These are phyloP conservation scores for Drosophila jambulina DNA, from an alignment of 1,140 invertebrate species.

Conservation along the genomic window DNA sequence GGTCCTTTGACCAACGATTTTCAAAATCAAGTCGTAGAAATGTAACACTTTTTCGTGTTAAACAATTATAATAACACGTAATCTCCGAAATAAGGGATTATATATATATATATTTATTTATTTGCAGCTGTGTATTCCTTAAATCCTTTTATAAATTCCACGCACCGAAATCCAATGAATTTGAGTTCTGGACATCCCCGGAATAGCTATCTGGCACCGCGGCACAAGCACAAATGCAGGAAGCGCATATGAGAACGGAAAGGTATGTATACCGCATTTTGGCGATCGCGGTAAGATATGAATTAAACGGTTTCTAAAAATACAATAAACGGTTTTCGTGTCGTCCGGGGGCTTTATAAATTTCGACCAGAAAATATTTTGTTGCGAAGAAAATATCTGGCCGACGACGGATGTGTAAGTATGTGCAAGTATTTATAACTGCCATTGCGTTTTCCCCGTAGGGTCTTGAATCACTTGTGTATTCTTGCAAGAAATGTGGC, in stretches of 20 bases:
- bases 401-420: constrained; percentile 21
- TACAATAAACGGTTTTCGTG: constrained; percentile 54
- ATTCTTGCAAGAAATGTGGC: constrained; percentile 54
- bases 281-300: constrained; percentile 29
- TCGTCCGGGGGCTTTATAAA: constrained; percentile 53
- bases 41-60: background rate
- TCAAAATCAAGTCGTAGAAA: background rate
- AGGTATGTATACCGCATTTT: constrained; percentile 52
- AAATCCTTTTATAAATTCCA: constrained; percentile 35
- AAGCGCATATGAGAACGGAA: constrained; percentile 27
- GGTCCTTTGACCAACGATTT: background rate
- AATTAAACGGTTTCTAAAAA: constrained; percentile 53
- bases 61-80: background rate
- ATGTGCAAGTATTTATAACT: constrained; percentile 57
- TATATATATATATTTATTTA: too few species aligned
- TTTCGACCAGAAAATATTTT: constrained; percentile 26
- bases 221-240: constrained; percentile 22
- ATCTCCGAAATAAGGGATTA: too few species aligned
- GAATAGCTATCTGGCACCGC: constrained; percentile 84
- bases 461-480: constrained; percentile 49
- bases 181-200: constrained; percentile 85
- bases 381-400: constrained; percentile 40
- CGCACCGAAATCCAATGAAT: constrained; percentile 76
- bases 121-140: background rate
- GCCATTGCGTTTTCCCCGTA: constrained; percentile 33